These are phyloP conservation scores for Neoitamus cyanurus DNA, from an alignment of 2,888 invertebrate genomes.

Conservation along the genomic window DNA sequence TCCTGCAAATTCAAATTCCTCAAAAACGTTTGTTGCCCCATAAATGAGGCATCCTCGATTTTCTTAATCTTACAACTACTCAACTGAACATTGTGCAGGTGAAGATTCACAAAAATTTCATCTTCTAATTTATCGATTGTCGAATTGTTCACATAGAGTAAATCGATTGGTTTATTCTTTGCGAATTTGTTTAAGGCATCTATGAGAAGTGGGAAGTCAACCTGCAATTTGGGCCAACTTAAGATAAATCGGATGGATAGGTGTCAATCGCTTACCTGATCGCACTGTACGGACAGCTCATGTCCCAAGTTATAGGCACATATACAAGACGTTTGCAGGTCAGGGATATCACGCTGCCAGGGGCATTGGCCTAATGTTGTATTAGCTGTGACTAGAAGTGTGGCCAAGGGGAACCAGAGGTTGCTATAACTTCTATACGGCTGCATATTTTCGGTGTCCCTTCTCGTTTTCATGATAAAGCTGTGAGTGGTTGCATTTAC, in stretches of 20 bases:
- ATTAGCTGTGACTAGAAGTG: conserved; percentile 51
- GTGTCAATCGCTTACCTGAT: conserved; percentile 70
- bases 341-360: conserved; percentile 80
- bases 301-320: conserved; percentile 88
- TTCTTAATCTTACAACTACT: conserved; percentile 82
- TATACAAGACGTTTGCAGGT: conserved; percentile 85
- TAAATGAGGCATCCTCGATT: conserved; percentile 80
- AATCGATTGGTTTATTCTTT: conserved; percentile 77
- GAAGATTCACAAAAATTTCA: conserved; percentile 76
- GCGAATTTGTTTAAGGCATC: conserved; percentile 78
- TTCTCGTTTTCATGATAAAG: conserved; percentile 21
- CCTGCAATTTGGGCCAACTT: conserved; percentile 65
- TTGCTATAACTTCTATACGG: conserved; percentile 38
- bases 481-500: not conserved
- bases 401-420: conserved; percentile 46
- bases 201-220: conserved; percentile 81
- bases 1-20: conserved; percentile 88
- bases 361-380: conserved; percentile 78
- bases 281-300: conserved; percentile 90
- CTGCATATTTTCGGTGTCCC: conserved; percentile 32
- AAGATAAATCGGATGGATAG: not conserved
- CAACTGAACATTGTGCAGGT: conserved; percentile 84
- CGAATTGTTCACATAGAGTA: conserved; percentile 90
- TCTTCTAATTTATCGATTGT: conserved; percentile 77
- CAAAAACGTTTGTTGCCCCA: conserved; percentile 83